Evolutionary conservation across 2,113 vertebrate species (phyloP).

Genomic region (Anarhynchus alexandrinus): DNA sequence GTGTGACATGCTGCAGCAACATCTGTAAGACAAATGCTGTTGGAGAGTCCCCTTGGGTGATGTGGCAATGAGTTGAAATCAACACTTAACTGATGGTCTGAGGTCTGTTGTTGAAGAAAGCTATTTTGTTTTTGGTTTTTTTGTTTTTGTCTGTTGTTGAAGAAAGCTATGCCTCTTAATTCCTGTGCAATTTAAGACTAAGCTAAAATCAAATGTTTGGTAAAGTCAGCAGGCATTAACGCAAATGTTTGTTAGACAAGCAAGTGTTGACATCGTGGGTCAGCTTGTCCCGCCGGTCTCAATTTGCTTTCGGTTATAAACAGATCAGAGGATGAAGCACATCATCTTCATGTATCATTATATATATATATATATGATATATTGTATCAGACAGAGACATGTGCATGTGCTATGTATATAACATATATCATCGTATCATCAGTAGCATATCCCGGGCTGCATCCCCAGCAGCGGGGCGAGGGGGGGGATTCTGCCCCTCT

Average conservation of each 20-base stretch:
- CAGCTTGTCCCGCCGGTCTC: background rate
- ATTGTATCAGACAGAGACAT: background rate
- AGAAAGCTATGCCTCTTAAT: background rate
- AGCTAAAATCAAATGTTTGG: background rate
- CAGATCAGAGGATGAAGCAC: background rate
- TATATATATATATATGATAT: no score
- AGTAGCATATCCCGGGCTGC: background rate
- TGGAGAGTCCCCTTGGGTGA: background rate
- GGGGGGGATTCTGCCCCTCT: background rate
- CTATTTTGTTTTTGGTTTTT: background rate
- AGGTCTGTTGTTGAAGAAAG: background rate
- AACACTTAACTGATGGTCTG: background rate
- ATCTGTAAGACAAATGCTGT: fast-evolving
- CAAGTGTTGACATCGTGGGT: background rate
- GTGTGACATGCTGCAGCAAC: fast-evolving
- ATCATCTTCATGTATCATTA: background rate
- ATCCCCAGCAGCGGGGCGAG: fast-evolving
- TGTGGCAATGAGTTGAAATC: background rate
- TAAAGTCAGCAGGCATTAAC: background rate
- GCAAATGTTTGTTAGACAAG: background rate
- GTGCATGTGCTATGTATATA: background rate
- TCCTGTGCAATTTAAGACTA: background rate
- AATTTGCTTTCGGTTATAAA: background rate
- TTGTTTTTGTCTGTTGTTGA: no score
- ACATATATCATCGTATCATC: background rate